Evolutionary conservation across 2,113 vertebrate species (phyloP).

Genomic region (Trochalopteron elliotii): DNA sequence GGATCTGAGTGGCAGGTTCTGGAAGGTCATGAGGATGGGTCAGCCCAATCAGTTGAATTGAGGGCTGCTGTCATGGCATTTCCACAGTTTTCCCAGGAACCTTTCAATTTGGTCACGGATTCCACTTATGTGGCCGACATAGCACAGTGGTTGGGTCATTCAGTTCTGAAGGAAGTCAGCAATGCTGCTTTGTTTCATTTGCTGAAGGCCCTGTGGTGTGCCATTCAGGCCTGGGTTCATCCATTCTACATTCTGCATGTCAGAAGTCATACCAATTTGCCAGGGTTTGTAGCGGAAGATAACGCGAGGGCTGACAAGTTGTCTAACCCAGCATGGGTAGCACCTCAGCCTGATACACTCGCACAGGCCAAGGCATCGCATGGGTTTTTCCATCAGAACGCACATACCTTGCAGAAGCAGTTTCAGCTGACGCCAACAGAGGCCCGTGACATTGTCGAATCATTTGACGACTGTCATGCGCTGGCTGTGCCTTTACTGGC

Average conservation of each 20-base stretch:
- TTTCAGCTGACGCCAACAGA: no score
- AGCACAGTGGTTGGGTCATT: neutral
- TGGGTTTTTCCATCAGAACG: no score
- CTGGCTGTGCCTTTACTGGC: no score
- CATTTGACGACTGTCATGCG: no score
- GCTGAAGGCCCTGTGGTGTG: neutral
- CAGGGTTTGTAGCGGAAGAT: no score
- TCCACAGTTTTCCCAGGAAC: no score
- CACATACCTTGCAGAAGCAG: no score
- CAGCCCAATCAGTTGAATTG: neutral
- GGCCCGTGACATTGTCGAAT: no score
- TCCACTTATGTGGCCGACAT: neutral
- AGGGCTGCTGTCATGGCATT: neutral
- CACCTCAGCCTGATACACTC: neutral
- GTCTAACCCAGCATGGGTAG: neutral
- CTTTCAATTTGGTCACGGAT: neutral
- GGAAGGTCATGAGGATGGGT: neutral
- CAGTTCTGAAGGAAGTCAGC: neutral
- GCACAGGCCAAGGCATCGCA: neutral
- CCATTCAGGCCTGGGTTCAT: neutral
- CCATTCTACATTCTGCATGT: neutral
- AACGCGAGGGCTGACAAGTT: neutral
- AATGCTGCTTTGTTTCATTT: neutral
- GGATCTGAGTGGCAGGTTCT: neutral
- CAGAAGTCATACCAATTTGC: neutral